Base-by-base conservation (phyloP, 2,797 vertebrate genomes). In the Hybognathus amarus region DNA sequence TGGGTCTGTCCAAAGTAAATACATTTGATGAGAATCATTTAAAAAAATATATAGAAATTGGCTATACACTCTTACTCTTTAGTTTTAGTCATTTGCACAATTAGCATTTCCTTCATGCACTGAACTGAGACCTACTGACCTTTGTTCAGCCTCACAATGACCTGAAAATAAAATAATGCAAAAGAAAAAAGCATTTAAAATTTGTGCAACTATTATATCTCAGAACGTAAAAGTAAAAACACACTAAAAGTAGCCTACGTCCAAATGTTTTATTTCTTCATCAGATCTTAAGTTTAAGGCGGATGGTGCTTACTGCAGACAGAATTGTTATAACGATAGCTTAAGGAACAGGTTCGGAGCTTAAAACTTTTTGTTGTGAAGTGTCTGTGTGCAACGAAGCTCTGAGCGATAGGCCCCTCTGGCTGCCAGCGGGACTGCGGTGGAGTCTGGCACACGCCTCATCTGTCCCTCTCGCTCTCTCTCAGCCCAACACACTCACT, bases 391-490 rank as follows among this genome's bases (percentile, higher is more conserved):
- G 9, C 33, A 77, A 66, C 20, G 17, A 47, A 45, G 80, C 73
- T 70, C 64, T 30, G 11, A 79, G 27, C 71, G 74, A 84, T 68
- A 81, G 85, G 78, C 36, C 73, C 52, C 45, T 87, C 81, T 56
- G 52, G 83, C 79, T 89, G 85, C 74, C 77, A 85, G 77, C 42
- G n/a, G 70, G 67, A 77, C 69, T 85, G 83, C 24, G 38, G 67
- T 83, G 77, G 56, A 85, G 80, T 77, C 85, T 85, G 71, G 56
- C 83, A 86, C 86, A 89, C 45, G 45, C 61, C 78, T 81, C 7
- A 69, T 36, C 79, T 45, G 22, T 69, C 77, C 66, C 80, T 85
- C 68, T 83, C 42, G 15, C 66, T 33, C 66, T 76, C 69, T 79
- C 80, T 56, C 67, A 63, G 78, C 42, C 71, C 71, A 47, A 70